These are phyloP conservation scores for Ectobius pallidus DNA, from an alignment of 2,888 invertebrate genomes.

Conservation along the genomic window DNA sequence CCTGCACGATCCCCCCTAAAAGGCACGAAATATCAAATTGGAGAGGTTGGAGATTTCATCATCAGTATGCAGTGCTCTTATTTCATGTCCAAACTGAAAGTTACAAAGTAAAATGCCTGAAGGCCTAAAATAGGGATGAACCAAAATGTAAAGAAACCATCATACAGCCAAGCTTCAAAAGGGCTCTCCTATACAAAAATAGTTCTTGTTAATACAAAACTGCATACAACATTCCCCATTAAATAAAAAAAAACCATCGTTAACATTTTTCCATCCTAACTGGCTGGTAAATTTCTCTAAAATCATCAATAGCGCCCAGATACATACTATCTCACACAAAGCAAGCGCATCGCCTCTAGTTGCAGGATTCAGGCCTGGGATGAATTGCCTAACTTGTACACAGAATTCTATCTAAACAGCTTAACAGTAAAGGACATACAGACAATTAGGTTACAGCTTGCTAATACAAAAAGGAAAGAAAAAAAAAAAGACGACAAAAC, in stretches of 20 bases:
- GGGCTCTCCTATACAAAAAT: constrained; percentile 50
- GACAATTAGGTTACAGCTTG: constrained; percentile 29
- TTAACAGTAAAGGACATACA: constrained; percentile 19
- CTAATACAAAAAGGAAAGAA: background rate
- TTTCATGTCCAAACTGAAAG: background rate
- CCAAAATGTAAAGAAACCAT: constrained; percentile 36
- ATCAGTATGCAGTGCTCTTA: constrained; percentile 25
- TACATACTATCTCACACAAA: constrained; percentile 59
- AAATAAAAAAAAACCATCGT: constrained; percentile 43
- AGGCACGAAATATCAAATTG: constrained; percentile 39
- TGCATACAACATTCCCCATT: constrained; percentile 34
- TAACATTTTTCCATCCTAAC: constrained; percentile 40
- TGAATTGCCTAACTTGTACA: constrained; percentile 25
- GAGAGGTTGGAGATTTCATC: constrained; percentile 31
- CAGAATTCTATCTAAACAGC: constrained; percentile 20
- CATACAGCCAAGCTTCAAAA: constrained; percentile 42
- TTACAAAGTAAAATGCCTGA: background rate
- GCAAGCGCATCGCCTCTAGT: constrained; percentile 39
- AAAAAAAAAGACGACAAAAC: constrained; percentile 11
- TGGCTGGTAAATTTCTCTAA: constrained; percentile 56
- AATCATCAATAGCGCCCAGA: constrained; percentile 62
- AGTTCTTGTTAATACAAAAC: constrained; percentile 47
- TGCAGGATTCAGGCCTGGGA: constrained; percentile 17
- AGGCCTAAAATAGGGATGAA: constrained; percentile 5
- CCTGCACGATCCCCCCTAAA: constrained; percentile 37